Evolutionary conservation across 2,888 invertebrate species (phyloP).

Genomic region (Dasysyrphus albostriatus): DNA sequence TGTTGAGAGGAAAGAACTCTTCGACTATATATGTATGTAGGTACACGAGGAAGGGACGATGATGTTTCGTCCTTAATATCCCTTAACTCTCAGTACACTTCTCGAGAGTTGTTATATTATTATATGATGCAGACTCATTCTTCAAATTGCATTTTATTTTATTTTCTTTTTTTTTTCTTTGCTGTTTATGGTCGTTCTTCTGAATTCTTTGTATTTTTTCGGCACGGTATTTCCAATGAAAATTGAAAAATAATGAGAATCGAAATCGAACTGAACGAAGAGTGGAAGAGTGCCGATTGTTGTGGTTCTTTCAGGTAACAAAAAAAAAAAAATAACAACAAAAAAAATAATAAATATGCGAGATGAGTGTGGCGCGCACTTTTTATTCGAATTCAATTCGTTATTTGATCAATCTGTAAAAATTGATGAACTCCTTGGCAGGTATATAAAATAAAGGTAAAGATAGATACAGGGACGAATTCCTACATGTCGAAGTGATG

Average conservation of each 20-base stretch:
- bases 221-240: conserved; percentile 60
- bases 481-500: conserved; percentile 1
- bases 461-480: too few relatives aligned
- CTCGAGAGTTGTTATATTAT: conserved; percentile 47
- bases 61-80: conserved; percentile 34
- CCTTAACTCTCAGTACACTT: not conserved
- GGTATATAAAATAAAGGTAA: not conserved
- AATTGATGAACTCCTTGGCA: conserved; percentile 70
- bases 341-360: not conserved
- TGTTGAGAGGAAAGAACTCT: not conserved
- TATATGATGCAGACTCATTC: conserved; percentile 39
- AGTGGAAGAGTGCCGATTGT: conserved; percentile 44
- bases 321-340: not conserved
- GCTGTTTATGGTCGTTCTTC: conserved; percentile 20
- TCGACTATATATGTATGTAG: not conserved
- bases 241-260: conserved; percentile 74
- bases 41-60: not conserved
- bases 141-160: conserved; percentile 48
- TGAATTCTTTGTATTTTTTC: conserved; percentile 39
- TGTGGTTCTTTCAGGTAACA: conserved; percentile 64
- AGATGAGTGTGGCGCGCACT: conserved; percentile 49
- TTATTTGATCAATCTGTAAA: conserved; percentile 50
- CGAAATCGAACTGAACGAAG: conserved; percentile 50
- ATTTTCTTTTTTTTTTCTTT: conserved; percentile 32
- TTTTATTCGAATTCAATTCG: conserved; percentile 44